These are phyloP conservation scores for Cyprinodon tularosa DNA, from an alignment of 2,113 vertebrate genomes.

Conservation along the genomic window DNA sequence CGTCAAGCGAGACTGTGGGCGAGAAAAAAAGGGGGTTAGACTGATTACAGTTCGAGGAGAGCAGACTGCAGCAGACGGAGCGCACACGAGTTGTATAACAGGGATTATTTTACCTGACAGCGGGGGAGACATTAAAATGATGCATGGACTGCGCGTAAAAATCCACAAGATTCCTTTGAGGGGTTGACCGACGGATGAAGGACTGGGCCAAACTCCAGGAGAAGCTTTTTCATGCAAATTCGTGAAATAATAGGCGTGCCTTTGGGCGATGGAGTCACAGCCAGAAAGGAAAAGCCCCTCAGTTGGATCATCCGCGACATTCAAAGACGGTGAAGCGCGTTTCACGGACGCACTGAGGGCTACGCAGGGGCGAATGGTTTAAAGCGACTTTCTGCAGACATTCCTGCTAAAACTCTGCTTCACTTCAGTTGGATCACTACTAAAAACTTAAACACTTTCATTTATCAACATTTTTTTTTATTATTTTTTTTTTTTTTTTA, in stretches of 20 bases:
- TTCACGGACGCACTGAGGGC: slow-evolving; percentile 76
- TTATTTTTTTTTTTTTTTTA: neutral
- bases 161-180: slow-evolving; percentile 46
- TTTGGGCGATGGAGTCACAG: slow-evolving; percentile 77
- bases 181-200: slow-evolving; percentile 43
- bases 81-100: slow-evolving; percentile 23
- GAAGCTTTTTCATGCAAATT: slow-evolving; percentile 77
- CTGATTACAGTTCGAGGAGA: slow-evolving; percentile 13
- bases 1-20: slow-evolving; percentile 36
- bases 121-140: slow-evolving; percentile 30
- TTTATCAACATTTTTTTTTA: neutral
- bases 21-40: slow-evolving; percentile 4
- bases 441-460: slow-evolving; percentile 3
- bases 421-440: slow-evolving; percentile 36
- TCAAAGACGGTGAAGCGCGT: slow-evolving; percentile 79
- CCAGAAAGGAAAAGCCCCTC: slow-evolving; percentile 83
- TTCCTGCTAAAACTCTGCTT: slow-evolving; percentile 15
- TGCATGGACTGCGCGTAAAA: slow-evolving; percentile 56
- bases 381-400: slow-evolving; percentile 30
- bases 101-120: slow-evolving; percentile 23
- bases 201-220: slow-evolving; percentile 54
- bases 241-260: slow-evolving; percentile 83
- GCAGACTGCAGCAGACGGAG: slow-evolving; percentile 27
- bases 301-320: slow-evolving; percentile 84
- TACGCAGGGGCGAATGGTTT: slow-evolving; percentile 33